These are phyloP conservation scores for Moxostoma hubbsi DNA, from an alignment of 2,797 vertebrate genomes.

Conservation along the genomic window DNA sequence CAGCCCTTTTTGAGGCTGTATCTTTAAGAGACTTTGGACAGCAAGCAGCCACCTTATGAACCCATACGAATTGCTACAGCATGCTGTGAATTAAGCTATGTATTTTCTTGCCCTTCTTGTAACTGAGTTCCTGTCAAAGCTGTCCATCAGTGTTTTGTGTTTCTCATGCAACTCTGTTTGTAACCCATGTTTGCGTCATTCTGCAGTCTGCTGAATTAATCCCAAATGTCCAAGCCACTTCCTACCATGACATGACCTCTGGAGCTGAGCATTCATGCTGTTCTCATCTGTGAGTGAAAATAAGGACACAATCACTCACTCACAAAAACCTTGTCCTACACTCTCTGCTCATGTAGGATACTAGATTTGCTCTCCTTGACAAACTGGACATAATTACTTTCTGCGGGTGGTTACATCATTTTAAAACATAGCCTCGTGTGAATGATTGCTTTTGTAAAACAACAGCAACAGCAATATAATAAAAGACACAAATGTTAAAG, in stretches of 20 bases:
- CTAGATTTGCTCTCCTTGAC: background rate
- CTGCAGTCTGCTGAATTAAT: conserved; percentile 7
- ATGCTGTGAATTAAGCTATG: no score
- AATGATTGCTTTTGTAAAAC: conserved; percentile 24
- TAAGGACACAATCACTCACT: background rate
- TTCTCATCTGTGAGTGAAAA: conserved; percentile 9
- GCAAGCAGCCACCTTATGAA: no score
- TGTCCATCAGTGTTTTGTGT: background rate
- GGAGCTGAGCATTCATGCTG: background rate
- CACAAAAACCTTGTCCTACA: background rate
- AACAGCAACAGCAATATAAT: background rate
- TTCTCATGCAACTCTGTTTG: background rate
- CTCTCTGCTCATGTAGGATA: background rate
- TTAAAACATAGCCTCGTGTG: background rate
- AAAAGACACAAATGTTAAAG: background rate
- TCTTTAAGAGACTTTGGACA: no score
- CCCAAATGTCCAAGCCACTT: background rate
- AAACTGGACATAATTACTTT: conserved; percentile 8
- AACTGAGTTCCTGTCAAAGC: background rate
- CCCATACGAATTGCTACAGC: no score
- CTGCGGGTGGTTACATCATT: background rate
- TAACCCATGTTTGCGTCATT: background rate
- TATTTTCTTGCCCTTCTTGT: no score
- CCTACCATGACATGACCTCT: conserved; percentile 4
- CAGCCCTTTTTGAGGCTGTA: no score